These are phyloP conservation scores for Manis crassicaudata DNA, from an alignment of 2,797 vertebrate genomes.

Conservation along the genomic window DNA sequence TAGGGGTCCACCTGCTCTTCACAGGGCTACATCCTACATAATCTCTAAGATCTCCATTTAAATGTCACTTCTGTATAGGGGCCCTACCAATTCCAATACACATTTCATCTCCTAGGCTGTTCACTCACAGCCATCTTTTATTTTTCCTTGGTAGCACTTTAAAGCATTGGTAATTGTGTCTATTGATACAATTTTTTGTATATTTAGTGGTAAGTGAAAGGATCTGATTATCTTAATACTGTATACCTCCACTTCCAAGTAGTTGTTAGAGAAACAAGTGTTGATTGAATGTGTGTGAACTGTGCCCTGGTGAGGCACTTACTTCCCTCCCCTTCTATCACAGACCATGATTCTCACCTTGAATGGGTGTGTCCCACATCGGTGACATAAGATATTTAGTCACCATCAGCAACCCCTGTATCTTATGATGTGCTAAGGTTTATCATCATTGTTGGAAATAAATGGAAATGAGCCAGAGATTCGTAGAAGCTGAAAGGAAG, in stretches of 20 bases:
- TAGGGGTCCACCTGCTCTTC: neutral
- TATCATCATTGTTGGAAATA: neutral
- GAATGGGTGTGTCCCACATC: neutral
- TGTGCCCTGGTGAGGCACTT: neutral
- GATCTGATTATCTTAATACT: neutral
- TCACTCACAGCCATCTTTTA: neutral
- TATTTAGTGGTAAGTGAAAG: neutral
- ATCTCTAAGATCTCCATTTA: neutral
- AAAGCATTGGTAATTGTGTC: neutral
- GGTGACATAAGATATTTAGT: neutral
- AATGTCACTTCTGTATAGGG: neutral
- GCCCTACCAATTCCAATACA: neutral
- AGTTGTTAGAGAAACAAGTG: neutral
- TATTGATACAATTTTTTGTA: neutral
- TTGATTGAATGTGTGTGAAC: neutral
- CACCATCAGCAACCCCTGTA: neutral
- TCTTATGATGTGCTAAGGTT: neutral
- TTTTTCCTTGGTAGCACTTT: neutral
- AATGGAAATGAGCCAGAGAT: constrained; percentile 3
- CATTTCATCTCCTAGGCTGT: neutral
- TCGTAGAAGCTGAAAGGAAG: neutral
- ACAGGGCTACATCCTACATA: neutral
- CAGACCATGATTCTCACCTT: neutral
- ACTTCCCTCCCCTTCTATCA: neutral
- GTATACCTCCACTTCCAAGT: neutral